Base-by-base conservation (phyloP, 2,888 invertebrate genomes). In the Amaurobius ferox region DNA sequence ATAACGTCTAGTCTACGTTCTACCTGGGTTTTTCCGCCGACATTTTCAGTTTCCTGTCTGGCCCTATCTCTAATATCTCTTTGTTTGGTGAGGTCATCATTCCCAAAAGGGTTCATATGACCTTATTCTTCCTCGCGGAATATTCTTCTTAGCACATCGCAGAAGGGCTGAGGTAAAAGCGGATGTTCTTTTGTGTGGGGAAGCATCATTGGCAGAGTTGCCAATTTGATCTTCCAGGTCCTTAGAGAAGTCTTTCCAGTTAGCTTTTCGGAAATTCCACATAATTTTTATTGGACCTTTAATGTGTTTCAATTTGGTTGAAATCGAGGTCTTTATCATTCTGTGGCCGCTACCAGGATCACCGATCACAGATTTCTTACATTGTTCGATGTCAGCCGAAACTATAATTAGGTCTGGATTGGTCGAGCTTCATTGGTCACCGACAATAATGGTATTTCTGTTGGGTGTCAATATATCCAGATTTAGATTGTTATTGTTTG, bases 251-350 rank as follows among this genome's bases (percentile, higher is more conserved):
- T n/a, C 29, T n/a, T n/a, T n/a, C n/a, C n/a, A 39, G 26, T 39
- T 68, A 3, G 68, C 19, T 19, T 39, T 68, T 39, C 40, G 23
- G 39, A 68, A 68, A 40, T 68, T 68, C 68, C 68, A 39, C 26
- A 39, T 11, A 23, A 35, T 35, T 39, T 26, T 68, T 39, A 40
- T 23, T 11, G n/a, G 23, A 55, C 5, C 5, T n/a, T 11, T 3
- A 23, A 16, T 61, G 11, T 3, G 6, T 23, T n/a, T 55, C 26
- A 2, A 1, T 11, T 61, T 1, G 2, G 61, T 19, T 1, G 23
- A 2, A 19, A 19, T 6, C 11, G 61, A 23, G 1, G 3, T 6
- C 1, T 19, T 1, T n/a, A n/a, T n/a, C n/a, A n/a, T n/a, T n/a
- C n/a, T n/a, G n/a, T n/a, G n/a, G n/a, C n/a, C n/a, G n/a, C n/a